phyloP scores from a whole-genome alignment of 1,140 invertebrate genomes.

The Heliconius nattereri region DNA sequence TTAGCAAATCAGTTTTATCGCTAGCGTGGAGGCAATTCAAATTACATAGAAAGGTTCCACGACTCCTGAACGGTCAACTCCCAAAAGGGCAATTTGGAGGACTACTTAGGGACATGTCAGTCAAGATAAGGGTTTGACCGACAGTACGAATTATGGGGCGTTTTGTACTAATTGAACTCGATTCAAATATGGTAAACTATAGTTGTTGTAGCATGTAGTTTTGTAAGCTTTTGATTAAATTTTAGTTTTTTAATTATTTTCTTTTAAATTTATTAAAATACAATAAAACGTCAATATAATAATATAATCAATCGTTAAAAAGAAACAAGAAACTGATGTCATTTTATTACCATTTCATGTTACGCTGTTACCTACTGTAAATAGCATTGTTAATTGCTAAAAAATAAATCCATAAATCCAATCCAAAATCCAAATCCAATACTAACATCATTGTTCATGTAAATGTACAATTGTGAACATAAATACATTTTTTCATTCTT shows the following conservation, averaged over 20 bases:
- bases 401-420: no score
- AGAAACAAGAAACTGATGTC: no score
- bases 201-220: not conserved
- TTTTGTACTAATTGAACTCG: slow-evolving; percentile 41
- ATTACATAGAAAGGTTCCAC: slow-evolving; percentile 33
- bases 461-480: no score
- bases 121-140: slow-evolving; percentile 48
- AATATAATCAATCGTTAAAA: no score
- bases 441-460: no score
- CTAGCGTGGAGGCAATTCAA: slow-evolving; percentile 33
- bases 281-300: no score
- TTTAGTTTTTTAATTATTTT: not conserved
- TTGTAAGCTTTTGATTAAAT: not conserved
- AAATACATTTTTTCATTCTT: no score
- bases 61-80: slow-evolving; percentile 38
- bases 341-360: no score
- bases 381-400: no score
- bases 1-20: slow-evolving; percentile 22
- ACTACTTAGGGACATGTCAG: slow-evolving; percentile 54
- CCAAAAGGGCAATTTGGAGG: slow-evolving; percentile 50
- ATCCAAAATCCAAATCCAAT: no score
- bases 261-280: not conserved
- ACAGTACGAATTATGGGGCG: slow-evolving; percentile 42
- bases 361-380: no score
- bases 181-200: slow-evolving; percentile 9